Evolutionary conservation across 2,797 vertebrate species (phyloP).

Genomic region (Calcarius lapponicus): DNA sequence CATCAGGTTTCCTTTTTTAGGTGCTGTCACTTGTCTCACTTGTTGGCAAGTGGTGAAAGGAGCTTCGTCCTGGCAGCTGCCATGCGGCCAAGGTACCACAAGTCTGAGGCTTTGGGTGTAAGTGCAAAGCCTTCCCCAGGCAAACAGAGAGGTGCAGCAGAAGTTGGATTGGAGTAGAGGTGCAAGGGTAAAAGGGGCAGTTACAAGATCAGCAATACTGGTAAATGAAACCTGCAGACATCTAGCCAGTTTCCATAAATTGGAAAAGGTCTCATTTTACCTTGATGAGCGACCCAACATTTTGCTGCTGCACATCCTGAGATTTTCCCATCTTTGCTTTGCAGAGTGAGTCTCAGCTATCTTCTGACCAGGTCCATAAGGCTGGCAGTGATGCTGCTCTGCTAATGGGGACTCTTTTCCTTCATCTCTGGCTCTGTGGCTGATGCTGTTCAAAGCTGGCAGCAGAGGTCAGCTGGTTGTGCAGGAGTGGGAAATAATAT

Average conservation of each 20-base stretch:
- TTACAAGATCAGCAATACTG: not conserved
- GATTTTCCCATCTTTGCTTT: not conserved
- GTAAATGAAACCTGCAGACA: not conserved
- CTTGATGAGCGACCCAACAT: not conserved
- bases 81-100: accelerated
- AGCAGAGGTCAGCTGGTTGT: not conserved
- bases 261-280: not conserved
- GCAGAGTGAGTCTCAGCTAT: not conserved
- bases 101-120: not conserved
- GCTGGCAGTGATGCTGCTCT: not conserved
- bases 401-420: not conserved
- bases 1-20: not conserved
- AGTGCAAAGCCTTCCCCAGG: not conserved
- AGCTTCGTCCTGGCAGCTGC: not conserved
- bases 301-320: not conserved
- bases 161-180: not conserved
- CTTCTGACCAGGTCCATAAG: not conserved
- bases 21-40: not conserved
- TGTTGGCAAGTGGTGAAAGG: not conserved
- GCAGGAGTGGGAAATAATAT: not conserved
- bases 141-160: not conserved
- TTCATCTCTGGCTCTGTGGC: not conserved
- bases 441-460: not conserved
- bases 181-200: not conserved
- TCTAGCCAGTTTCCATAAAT: not conserved